Conservation (phyloP, 2,113 vertebrate genomes). For the Anguilla japonica region DNA sequence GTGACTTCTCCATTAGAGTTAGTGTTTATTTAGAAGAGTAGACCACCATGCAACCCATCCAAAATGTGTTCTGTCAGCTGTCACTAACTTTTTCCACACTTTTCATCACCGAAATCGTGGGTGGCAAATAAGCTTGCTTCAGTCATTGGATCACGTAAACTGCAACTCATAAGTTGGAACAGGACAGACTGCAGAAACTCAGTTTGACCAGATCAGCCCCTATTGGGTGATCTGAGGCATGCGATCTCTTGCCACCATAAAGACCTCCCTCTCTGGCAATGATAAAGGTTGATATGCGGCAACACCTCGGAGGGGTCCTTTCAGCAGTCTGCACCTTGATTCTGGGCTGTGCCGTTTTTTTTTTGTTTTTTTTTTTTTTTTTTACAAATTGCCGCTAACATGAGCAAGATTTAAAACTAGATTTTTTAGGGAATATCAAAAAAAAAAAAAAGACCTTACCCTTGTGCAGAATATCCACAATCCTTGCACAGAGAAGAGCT, state of each 20-base stretch:
- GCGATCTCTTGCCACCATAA: background rate
- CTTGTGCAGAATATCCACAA: constrained; percentile 86
- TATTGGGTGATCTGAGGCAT: background rate
- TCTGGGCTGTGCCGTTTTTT: too few relatives aligned
- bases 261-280: background rate
- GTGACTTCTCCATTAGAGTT: too few relatives aligned
- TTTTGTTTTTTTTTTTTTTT: too few relatives aligned
- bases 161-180: background rate
- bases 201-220: background rate
- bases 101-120: too few relatives aligned
- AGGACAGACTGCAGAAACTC: background rate
- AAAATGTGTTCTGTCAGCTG: background rate
- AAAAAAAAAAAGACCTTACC: constrained; percentile 63
- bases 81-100: background rate
- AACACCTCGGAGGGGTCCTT: background rate
- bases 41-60: too few relatives aligned
- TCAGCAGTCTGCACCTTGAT: too few relatives aligned
- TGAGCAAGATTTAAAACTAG: background rate
- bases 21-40: too few relatives aligned
- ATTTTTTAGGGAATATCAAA: background rate
- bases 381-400: background rate
- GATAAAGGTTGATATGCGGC: too few relatives aligned
- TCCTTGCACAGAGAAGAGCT: constrained; percentile 85
- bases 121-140: too few relatives aligned
- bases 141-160: background rate